Conservation (phyloP, 2,113 vertebrate species). For the Plecotus auritus region DNA sequence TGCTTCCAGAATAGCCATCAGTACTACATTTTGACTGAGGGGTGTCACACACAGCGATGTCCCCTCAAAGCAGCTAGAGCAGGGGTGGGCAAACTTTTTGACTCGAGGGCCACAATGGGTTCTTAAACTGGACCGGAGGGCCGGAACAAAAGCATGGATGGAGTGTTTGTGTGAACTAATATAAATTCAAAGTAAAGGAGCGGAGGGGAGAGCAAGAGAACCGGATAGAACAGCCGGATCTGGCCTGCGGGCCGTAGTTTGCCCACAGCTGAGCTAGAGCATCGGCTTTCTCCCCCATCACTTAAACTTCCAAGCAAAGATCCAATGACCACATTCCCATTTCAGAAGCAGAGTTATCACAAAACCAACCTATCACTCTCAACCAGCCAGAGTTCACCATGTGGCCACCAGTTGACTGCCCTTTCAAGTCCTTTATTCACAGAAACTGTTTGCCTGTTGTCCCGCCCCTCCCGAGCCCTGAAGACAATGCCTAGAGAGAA, state of each 20-base stretch:
- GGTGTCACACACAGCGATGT: rapidly evolving
- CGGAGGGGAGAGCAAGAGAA: no score
- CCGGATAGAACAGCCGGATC: no score
- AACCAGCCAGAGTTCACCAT: background rate
- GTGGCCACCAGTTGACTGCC: background rate
- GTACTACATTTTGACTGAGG: background rate
- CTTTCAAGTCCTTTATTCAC: background rate
- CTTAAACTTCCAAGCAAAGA: background rate
- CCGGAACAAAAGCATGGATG: no score
- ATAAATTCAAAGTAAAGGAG: no score
- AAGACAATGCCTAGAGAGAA: background rate
- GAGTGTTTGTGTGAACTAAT: no score
- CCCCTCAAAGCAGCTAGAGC: background rate
- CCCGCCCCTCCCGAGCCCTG: rapidly evolving
- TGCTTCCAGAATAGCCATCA: background rate
- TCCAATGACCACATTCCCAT: background rate
- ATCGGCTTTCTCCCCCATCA: background rate
- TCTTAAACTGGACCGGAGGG: no score
- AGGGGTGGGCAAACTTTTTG: no score
- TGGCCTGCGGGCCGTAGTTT: no score
- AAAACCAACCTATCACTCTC: background rate
- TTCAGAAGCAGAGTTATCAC: background rate
- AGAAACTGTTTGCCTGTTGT: background rate
- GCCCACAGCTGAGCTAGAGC: no score
- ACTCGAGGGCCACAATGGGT: no score